A percentile compares a stretch with the other conserved stretches of the same genome.
phyloP scores from a whole-genome alignment of 2,797 vertebrate species.

The Spondyliosoma cantharus region DNA sequence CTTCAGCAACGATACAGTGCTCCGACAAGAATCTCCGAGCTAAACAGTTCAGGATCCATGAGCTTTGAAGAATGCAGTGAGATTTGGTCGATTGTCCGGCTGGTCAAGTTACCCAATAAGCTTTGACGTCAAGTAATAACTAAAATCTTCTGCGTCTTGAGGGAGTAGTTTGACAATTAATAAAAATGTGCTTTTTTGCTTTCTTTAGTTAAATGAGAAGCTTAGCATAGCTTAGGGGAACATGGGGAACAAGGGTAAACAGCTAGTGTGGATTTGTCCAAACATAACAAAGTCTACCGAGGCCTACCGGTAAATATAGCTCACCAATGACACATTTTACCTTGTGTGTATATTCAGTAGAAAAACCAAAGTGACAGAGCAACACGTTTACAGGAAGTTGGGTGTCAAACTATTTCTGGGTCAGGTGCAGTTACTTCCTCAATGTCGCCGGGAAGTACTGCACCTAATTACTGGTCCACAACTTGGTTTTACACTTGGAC shows the following conservation, averaged over 20 bases:
- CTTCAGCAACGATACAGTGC: constrained; percentile 55
- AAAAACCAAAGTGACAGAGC: neutral
- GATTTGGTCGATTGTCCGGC: constrained; percentile 20
- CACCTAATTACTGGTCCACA: neutral
- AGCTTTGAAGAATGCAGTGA: constrained; percentile 44
- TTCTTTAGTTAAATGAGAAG: constrained; percentile 10
- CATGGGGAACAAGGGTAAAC: constrained; percentile 1
- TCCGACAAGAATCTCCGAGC: constrained; percentile 41
- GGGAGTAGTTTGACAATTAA: neutral
- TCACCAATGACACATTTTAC: neutral
- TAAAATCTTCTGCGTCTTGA: neutral
- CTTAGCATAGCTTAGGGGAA: constrained; percentile 18
- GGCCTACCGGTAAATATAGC: neutral
- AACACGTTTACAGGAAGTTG: neutral
- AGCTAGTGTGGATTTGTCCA: too few relatives aligned
- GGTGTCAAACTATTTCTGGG: neutral
- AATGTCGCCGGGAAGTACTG: neutral
- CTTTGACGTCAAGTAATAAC: constrained; percentile 9
- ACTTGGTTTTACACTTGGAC: neutral
- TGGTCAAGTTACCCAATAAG: constrained; percentile 38
- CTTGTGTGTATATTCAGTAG: neutral
- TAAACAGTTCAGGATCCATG: constrained; percentile 43
- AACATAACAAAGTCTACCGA: neutral
- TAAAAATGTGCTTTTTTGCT: neutral
- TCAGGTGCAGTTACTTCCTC: neutral